phyloP scores from a whole-genome alignment of 2,113 vertebrate species.

The Pandion haliaetus region DNA sequence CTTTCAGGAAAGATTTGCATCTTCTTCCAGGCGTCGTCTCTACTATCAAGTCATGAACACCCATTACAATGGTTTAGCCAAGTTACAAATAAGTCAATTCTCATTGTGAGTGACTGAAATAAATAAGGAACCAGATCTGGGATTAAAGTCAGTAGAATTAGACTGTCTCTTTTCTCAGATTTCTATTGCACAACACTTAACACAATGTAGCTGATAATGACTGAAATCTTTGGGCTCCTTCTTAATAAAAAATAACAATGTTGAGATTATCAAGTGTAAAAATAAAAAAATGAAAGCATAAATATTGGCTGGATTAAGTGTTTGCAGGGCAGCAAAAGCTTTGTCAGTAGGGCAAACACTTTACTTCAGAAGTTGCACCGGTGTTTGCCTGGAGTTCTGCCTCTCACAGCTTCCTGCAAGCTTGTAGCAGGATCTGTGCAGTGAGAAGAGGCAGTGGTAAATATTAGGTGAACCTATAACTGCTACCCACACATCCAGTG shows the following conservation, averaged over 20 bases:
- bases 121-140: not conserved
- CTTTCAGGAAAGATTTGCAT: not conserved
- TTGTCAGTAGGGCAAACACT: not conserved
- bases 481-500: accelerated
- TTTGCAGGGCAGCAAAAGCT: not conserved
- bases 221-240: not conserved
- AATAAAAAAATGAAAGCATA: not conserved
- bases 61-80: not conserved
- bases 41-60: not conserved
- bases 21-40: not conserved
- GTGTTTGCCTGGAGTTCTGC: not conserved
- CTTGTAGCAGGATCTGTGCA: not conserved
- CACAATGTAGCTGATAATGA: not conserved
- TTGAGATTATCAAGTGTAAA: not conserved
- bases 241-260: not conserved
- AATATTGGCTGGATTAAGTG: not conserved
- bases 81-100: not conserved
- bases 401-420: not conserved
- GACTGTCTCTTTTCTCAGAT: not conserved
- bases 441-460: not conserved
- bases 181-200: not conserved
- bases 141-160: not conserved
- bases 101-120: not conserved
- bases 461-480: not conserved
- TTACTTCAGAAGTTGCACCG: not conserved